phyloP scores from a whole-genome alignment of 1,140 invertebrate species.

The Neodiprion pinetum region DNA sequence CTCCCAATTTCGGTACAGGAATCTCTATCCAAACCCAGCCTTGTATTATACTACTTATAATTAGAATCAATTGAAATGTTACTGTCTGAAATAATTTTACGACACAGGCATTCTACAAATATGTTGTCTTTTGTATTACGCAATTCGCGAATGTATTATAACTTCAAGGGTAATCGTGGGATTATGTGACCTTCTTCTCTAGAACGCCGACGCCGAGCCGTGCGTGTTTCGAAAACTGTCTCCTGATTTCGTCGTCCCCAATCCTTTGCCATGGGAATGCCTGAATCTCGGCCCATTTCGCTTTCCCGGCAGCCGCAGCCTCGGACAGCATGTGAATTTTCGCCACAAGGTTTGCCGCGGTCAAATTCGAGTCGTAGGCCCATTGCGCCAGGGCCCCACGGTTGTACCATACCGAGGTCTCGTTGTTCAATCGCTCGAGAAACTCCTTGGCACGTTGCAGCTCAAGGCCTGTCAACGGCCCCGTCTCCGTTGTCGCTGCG shows the following conservation, averaged over 20 bases:
- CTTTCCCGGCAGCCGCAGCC: conserved; percentile 48
- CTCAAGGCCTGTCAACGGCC: background rate
- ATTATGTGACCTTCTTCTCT: conserved; percentile 63
- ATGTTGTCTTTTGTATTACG: no score
- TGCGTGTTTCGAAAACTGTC: conserved; percentile 72
- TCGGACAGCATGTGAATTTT: conserved; percentile 58
- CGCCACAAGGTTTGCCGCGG: conserved; percentile 70
- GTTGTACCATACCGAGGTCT: conserved; percentile 65
- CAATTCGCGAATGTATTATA: no score
- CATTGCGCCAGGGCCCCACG: conserved; percentile 66
- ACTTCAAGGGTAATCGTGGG: no score
- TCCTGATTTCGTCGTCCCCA: conserved; percentile 66
- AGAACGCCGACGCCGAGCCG: conserved; percentile 75
- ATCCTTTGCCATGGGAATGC: conserved; percentile 71
- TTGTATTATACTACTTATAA: background rate
- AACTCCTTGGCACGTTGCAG: conserved; percentile 62
- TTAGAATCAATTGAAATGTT: no score
- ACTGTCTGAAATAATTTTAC: no score
- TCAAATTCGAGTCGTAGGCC: conserved; percentile 79
- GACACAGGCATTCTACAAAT: no score
- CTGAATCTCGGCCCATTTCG: conserved; percentile 66
- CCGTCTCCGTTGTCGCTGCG: conserved; percentile 14
- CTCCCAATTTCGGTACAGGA: conserved; percentile 42
- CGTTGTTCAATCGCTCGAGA: conserved; percentile 66
- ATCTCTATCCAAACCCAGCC: conserved; percentile 1